Percentiles rank a stretch among this genome's conserved stretches.
Conservation (phyloP, 2,113 vertebrate genomes). For the Megaceryle torquata region DNA sequence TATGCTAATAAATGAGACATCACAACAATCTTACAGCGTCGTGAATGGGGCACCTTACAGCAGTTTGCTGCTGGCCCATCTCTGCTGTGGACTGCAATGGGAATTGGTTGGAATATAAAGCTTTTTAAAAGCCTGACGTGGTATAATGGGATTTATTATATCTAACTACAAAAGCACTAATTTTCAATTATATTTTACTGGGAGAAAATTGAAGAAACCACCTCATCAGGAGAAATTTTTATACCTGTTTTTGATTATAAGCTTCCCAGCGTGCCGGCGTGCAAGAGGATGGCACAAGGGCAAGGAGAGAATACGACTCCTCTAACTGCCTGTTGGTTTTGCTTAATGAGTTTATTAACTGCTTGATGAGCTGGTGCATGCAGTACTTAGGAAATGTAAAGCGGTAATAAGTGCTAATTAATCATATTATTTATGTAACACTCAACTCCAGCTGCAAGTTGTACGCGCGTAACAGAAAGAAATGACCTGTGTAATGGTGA, state of each 20-base stretch:
- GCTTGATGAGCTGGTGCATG: conserved; percentile 5
- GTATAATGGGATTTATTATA: background rate
- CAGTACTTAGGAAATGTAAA: background rate
- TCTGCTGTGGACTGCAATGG: background rate
- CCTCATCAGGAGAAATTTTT: background rate
- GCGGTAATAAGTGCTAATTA: conserved; percentile 31
- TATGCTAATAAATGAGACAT: too few relatives aligned
- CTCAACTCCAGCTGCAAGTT: background rate
- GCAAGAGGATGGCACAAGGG: background rate
- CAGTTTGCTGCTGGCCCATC: too few relatives aligned
- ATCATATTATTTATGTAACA: background rate
- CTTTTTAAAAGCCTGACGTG: background rate
- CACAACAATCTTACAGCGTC: too few relatives aligned
- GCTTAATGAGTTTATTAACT: conserved; percentile 38
- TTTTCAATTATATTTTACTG: background rate
- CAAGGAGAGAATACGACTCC: background rate
- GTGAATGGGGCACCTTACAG: too few relatives aligned
- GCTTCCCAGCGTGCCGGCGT: background rate
- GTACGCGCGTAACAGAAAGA: background rate
- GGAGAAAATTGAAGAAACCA: background rate
- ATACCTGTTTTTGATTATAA: background rate
- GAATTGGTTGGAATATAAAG: background rate
- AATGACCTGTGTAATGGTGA: background rate
- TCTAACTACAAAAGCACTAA: background rate
- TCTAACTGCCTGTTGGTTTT: background rate